Evolutionary conservation across 2,888 invertebrate genomes (phyloP), one percentile per base, ranked within the genome.

Genomic region (Drosophila multiciliata): DNA sequence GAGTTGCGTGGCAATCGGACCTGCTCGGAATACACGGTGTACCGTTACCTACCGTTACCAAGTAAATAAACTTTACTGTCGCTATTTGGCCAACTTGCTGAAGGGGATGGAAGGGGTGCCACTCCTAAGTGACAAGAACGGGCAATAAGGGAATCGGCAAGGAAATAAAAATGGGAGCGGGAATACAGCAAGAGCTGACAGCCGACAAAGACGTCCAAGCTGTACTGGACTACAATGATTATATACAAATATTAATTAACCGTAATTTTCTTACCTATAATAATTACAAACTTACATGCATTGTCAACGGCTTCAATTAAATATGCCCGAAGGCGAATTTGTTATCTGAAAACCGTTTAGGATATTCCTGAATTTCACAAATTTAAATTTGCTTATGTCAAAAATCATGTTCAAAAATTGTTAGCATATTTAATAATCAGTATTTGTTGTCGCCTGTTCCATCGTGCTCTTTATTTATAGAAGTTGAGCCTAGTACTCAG

Each of bases 21-120:
- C 52, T 58, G 64, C 15, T 23, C 45, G 17, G 17, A 36, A 48
- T 26, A 48, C 29, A 78, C 57, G 68, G 55, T 69, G 74, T 36
- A 59, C 36, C 65, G 75, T 75, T 62, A 75, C 75, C 73, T 49
- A 68, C 72, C 85, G 85, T 86, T 84, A 86, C 87, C 87, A 87
- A 87, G 87, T 87, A 87, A 87, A 87, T 87, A 87, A 87, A 87
- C 80, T 79, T 79, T 59, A 87, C 82, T 87, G 87, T 84, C 87
- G 80, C 89, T 87, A 86, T 84, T 88, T 78, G 66, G 71, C 68
- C 53, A 66, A 48, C 50, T 48, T 12, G 40, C 38, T 11, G 17
- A 42, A 33, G 26, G 45, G 59, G 36, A 1, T 32, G 32, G 50
- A 48, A 29, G 33, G 15, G 26, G 32, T n/a, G n/a, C 11, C 40